Base-by-base conservation (phyloP, 2,888 invertebrate genomes). In the Tinea trinotella region DNA sequence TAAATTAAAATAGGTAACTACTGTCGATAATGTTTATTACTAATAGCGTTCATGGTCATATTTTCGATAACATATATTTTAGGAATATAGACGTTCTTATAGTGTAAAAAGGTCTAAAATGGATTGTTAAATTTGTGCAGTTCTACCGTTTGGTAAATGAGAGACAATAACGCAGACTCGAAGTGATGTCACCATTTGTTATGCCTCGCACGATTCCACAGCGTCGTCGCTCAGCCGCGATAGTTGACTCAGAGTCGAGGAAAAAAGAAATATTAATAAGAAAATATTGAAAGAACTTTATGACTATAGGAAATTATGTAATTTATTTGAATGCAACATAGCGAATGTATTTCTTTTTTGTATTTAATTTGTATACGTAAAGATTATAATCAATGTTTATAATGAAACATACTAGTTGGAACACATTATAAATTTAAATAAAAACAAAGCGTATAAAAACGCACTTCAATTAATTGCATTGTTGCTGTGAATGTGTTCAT, bases 111-210 rank as follows among this genome's bases (percentile, higher is more conserved):
- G 60, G 68, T 67, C 64, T 61, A 65, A 60, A 61, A 63, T 70
- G 56, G 62, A 59, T 18, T 18, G 18, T 18, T 1, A 59, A 57
- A 59, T 58, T 58, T 53, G 57, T 55, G 56, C 24, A 59, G 57
- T 58, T 61, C 65, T 60, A 64, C 61, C 60, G 65, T 67, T 67
- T 66, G 62, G 66, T 65, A 52, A 40, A 65, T 67, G 63, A 59
- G 61, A 60, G 63, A 62, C 63, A 59, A 62, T 13, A 13, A 13
- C 40, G 63, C 63, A 64, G 67, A 67, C 67, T 66, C 63, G 66
- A 64, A 76, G 74, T 81, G 81, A 79, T 79, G 82, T 81, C 76
- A 81, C 71, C 75, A 70, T 74, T 78, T 75, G 73, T 81, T 82
- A 83, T 80, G 76, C 75, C 65, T 70, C 62, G 65, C 70, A 66